Evolutionary conservation across 2,888 invertebrate genomes (phyloP).

Genomic region (Ochlodes sylvanus): DNA sequence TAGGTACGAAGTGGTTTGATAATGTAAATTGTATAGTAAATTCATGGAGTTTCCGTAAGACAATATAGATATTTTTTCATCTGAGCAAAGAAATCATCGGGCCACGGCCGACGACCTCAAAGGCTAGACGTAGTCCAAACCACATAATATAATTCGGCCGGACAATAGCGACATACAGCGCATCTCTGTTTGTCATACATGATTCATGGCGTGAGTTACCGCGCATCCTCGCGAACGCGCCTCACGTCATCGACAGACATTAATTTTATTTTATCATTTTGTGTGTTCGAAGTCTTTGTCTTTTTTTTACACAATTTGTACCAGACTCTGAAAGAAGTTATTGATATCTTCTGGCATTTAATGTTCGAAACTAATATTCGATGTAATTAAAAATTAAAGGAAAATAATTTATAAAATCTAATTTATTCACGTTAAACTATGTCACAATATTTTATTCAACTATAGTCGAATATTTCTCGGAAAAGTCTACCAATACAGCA

Average conservation of each 20-base stretch:
- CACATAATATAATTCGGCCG: slow-evolving; percentile 56
- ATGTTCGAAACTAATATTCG: too few relatives aligned
- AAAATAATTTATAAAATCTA: too few relatives aligned
- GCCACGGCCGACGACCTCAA: slow-evolving; percentile 55
- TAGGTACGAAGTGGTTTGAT: neutral
- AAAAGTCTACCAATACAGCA: too few relatives aligned
- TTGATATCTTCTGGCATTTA: too few relatives aligned
- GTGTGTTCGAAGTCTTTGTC: too few relatives aligned
- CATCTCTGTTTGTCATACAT: slow-evolving; percentile 61
- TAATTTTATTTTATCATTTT: slow-evolving; percentile 30
- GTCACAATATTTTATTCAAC: too few relatives aligned
- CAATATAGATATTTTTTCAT: slow-evolving; percentile 16
- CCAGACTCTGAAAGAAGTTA: too few relatives aligned
- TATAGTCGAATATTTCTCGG: too few relatives aligned
- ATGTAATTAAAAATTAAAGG: too few relatives aligned
- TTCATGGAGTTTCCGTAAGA: neutral
- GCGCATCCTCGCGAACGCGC: slow-evolving; percentile 45
- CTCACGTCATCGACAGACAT: slow-evolving; percentile 47
- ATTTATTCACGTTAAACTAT: too few relatives aligned
- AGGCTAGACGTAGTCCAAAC: slow-evolving; percentile 55
- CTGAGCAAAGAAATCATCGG: slow-evolving; percentile 46
- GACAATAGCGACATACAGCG: slow-evolving; percentile 56
- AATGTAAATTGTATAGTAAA: too few relatives aligned
- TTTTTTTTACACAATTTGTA: too few relatives aligned
- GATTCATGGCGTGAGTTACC: slow-evolving; percentile 56